A percentile compares a stretch with the other conserved stretches of the same genome.
These are phyloP conservation scores for Rhabdornis inornatus DNA, from an alignment of 2,113 vertebrate species.

Conservation along the genomic window DNA sequence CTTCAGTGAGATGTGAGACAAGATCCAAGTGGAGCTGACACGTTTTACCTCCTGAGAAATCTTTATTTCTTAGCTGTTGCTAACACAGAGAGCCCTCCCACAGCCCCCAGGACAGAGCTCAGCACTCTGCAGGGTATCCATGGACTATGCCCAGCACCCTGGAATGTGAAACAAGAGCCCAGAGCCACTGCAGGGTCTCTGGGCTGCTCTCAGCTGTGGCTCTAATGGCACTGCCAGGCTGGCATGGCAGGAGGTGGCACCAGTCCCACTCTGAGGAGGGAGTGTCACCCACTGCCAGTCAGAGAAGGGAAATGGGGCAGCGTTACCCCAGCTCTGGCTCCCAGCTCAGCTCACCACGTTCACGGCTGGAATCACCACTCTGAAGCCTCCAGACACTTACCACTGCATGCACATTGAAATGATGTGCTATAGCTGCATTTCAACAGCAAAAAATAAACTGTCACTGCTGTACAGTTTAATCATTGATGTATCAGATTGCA, in stretches of 20 bases:
- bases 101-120: fast-evolving
- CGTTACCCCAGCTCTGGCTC: neutral
- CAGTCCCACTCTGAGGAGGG: neutral
- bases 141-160: fast-evolving
- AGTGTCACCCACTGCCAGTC: neutral
- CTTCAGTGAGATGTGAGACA: neutral
- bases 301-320: neutral
- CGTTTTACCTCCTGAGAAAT: neutral
- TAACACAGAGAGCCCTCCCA: neutral
- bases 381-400: neutral
- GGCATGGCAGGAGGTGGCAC: neutral
- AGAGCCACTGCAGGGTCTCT: neutral
- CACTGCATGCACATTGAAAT: neutral
- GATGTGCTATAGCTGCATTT: neutral
- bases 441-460: neutral
- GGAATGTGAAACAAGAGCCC: neutral
- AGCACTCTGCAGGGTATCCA: fast-evolving
- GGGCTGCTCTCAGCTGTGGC: neutral
- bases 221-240: neutral
- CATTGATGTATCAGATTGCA: neutral
- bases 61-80: neutral
- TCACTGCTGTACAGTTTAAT: neutral
- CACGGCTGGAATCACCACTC: neutral
- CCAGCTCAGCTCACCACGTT: neutral
- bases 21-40: neutral